Conservation (phyloP, 2,113 vertebrate genomes). For the Clarias macrocephalus region DNA sequence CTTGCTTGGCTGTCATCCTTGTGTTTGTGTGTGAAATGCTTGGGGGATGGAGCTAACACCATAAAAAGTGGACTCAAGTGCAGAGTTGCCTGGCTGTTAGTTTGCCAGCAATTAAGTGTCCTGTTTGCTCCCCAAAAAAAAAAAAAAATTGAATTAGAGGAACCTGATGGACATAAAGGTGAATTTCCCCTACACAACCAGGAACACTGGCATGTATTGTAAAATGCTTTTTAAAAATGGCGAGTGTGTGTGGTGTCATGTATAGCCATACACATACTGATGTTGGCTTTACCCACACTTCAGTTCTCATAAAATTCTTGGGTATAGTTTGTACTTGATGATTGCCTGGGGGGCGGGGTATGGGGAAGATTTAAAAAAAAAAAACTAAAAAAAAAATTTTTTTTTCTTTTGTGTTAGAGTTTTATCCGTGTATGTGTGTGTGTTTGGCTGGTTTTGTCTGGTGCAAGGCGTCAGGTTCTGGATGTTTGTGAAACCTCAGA, state of each 20-base stretch:
- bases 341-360: no score
- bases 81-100: constrained; percentile 5
- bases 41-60: constrained; percentile 34
- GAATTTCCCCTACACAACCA: neutral
- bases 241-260: neutral
- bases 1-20: constrained; percentile 31
- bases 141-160: constrained; percentile 35
- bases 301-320: neutral
- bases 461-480: constrained; percentile 10
- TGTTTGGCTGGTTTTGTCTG: constrained; percentile 6
- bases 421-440: neutral
- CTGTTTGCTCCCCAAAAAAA: neutral
- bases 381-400: neutral
- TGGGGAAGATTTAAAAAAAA: no score
- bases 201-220: neutral
- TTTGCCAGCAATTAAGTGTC: constrained; percentile 44
- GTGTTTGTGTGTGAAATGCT: constrained; percentile 42
- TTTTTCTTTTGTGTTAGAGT: neutral
- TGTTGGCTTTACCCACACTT: neutral
- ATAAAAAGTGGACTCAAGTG: neutral
- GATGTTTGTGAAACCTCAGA: constrained; percentile 28
- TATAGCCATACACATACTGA: no score
- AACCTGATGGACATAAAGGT: neutral
- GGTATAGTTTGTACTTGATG: neutral
- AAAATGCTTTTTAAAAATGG: neutral